A percentile compares a stretch with the other conserved stretches of the same genome.
Conservation (phyloP, 1,140 invertebrate species). For the Antheraea pernyi region DNA sequence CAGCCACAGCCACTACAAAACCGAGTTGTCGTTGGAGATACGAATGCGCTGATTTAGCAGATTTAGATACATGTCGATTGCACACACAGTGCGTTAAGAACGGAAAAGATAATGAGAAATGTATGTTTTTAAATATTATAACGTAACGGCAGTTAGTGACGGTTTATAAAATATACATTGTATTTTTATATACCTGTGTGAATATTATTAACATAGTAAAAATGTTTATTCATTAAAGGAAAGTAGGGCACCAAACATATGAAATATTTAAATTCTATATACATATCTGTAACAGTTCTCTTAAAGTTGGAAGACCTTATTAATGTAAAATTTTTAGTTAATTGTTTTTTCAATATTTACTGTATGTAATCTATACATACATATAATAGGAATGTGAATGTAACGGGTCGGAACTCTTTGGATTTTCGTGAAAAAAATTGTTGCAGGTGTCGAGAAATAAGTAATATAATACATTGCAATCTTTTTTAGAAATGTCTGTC, state of each 20-base stretch:
- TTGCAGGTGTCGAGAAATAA: too few relatives aligned
- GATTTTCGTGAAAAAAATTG: too few relatives aligned
- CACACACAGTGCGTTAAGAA: conserved; percentile 31
- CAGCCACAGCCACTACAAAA: conserved; percentile 8
- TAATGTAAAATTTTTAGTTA: too few relatives aligned
- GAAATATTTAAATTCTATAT: neutral
- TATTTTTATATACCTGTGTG: neutral
- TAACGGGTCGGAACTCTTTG: too few relatives aligned
- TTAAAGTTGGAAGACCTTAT: too few relatives aligned
- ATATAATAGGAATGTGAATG: too few relatives aligned
- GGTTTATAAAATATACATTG: neutral
- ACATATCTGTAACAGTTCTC: neutral
- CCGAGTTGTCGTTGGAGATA: conserved; percentile 43
- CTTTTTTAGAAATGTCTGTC: too few relatives aligned
- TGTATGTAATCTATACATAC: too few relatives aligned
- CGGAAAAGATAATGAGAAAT: neutral
- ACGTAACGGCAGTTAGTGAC: neutral
- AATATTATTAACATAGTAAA: neutral
- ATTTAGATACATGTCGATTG: conserved; percentile 45
- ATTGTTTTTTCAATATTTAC: too few relatives aligned
- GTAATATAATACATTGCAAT: too few relatives aligned
- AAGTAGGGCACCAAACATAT: too few relatives aligned
- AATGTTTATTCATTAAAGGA: neutral
- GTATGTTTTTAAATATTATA: neutral
- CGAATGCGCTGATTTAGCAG: conserved; percentile 31